Percentiles rank a stretch among this genome's conserved stretches.
phyloP scores from a whole-genome alignment of 2,888 invertebrate genomes.

The Crioceris asparagi region DNA sequence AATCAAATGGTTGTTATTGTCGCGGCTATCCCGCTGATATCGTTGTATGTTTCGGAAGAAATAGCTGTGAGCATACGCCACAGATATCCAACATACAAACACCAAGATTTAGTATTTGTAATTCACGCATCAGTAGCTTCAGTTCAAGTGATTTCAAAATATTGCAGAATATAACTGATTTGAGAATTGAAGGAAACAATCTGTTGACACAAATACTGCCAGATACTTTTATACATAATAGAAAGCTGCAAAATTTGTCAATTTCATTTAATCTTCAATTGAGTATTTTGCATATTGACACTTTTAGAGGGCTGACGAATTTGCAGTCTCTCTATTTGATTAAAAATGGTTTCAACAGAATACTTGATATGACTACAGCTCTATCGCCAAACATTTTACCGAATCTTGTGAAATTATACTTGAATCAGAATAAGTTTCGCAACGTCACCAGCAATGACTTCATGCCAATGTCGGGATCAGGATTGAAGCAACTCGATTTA shows the following conservation, averaged over 20 bases:
- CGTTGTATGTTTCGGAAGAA: conserved; percentile 45
- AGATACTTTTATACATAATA: conserved; percentile 41
- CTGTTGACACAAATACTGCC: conserved; percentile 41
- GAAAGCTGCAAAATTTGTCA: conserved; percentile 41
- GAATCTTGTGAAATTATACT: conserved; percentile 38
- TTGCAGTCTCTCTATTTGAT: conserved; percentile 42
- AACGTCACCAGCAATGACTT: conserved; percentile 40
- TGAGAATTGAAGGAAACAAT: conserved; percentile 47
- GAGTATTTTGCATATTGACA: conserved; percentile 35
- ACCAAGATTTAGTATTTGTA: conserved; percentile 40
- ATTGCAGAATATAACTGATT: conserved; percentile 35
- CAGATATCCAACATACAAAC: conserved; percentile 37
- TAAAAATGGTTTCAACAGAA: conserved; percentile 44
- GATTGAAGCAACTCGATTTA: conserved; percentile 40
- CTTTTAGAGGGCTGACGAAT: conserved; percentile 43
- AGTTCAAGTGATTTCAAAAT: conserved; percentile 37
- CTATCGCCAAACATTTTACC: conserved; percentile 39
- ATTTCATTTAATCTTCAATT: conserved; percentile 46
- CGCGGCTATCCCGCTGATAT: conserved; percentile 35
- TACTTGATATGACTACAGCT: conserved; percentile 39
- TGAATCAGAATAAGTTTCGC: conserved; percentile 46
- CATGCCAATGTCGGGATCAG: conserved; percentile 38
- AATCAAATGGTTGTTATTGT: conserved; percentile 42
- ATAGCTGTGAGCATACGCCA: conserved; percentile 42
- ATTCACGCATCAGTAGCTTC: conserved; percentile 41